Percentiles rank a stretch among this genome's conserved stretches.
Conservation (phyloP, 2,113 vertebrate species). For the cattle (Bos taurus) region ARS-UCD2.0 NC_037328.1:157874001-157874500, state of each 20-base stretch:
- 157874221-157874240: neutral
- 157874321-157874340: neutral
- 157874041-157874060: neutral
- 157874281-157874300: neutral
- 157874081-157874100: neutral
- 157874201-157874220: neutral
- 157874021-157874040: neutral
- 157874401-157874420: neutral
- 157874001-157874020: neutral
- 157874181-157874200: neutral
- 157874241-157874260: neutral
- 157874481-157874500: neutral
- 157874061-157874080: neutral
- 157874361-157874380: neutral
- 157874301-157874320: neutral
- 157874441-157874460: neutral
- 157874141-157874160: neutral
- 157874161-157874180: neutral
- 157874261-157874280: neutral
- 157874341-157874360: neutral
- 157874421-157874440: neutral
- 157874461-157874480: neutral
- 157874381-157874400: neutral
- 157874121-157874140: neutral
- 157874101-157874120: neutral